Base-by-base conservation (phyloP, 2,888 invertebrate genomes). In the Chrysolina oricalcia region DNA sequence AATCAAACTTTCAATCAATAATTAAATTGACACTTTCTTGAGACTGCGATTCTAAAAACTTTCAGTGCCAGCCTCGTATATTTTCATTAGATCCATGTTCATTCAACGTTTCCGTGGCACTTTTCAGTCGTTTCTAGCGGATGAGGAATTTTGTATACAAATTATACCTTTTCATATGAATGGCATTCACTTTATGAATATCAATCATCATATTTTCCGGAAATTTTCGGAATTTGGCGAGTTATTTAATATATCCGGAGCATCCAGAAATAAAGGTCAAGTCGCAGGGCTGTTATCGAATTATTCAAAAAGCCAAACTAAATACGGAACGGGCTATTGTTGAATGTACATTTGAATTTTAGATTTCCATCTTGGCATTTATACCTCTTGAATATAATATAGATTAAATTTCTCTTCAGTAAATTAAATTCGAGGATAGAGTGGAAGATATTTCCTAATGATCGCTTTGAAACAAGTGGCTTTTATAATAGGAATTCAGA, bases 201-300 rank as follows among this genome's bases (percentile, higher is more conserved):
- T 73, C 75, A 70, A 75, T 80, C 78, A 78, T 78, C 83, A 80
- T 75, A 78, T 77, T 79, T 81, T 82, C 79, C 81, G 80, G 78
- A 80, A 78, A 79, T 79, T 81, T 78, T 78, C 76, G 80, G 80
- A 82, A 78, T 80, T 78, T 81, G 73, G 75, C 73, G 70, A 76
- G 78, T 81, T 83, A 83, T 83, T 81, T 81, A 83, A 83, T 83
- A 83, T 83, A 82, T 83, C 75, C 82, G 80, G 75, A 72, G 78
- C 78, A 80, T 81, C 79, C 73, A 65, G 73, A 76, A 73, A 78
- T 74, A 80, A 80, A 81, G 82, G 81, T 81, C 81, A 81, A 81
- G 75, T 74, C 65, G 27, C n/a, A 70, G 9, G 11, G 43, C 50
- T 63, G 23, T 68, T 72, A 69, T 73, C 69, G 67, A 68, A 75